phyloP scores from a whole-genome alignment of 30 jellyfish, hydroid and myxozoan species.

The Aurelia aurita region DNA sequence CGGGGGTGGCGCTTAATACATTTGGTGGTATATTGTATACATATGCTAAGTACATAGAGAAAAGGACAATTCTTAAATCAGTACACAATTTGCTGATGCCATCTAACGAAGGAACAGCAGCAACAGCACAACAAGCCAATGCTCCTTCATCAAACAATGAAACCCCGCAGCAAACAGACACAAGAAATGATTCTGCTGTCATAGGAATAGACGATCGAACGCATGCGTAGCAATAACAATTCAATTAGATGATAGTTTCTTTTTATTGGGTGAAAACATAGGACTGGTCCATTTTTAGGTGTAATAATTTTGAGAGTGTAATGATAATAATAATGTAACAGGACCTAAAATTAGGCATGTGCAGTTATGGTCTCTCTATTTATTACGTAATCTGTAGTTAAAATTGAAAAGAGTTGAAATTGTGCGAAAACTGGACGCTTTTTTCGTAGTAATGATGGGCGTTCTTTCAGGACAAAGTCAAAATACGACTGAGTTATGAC shows the following conservation, averaged over 20 bases:
- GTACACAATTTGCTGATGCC: conserved; percentile 24
- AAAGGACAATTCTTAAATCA: conserved; percentile 43
- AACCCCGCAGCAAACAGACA: background rate
- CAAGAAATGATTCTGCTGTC: background rate
- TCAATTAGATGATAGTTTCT: background rate
- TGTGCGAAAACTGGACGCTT: no score
- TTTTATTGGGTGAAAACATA: background rate
- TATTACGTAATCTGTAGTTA: no score
- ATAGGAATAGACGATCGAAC: conserved; percentile 54
- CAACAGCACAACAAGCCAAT: background rate
- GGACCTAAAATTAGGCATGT: no score
- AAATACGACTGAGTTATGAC: no score
- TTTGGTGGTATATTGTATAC: conserved; percentile 89
- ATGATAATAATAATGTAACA: no score
- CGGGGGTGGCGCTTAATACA: conserved; percentile 88
- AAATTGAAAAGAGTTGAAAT: no score
- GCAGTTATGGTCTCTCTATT: no score
- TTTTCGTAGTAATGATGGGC: no score
- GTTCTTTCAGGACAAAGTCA: no score
- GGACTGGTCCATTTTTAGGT: no score
- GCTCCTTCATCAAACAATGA: background rate
- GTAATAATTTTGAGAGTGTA: no score
- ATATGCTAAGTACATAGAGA: conserved; percentile 81
- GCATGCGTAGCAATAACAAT: conserved; percentile 41
- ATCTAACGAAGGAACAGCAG: background rate